Evolutionary conservation across 2,888 invertebrate species (phyloP), one percentile per base, ranked within the genome.

Genomic region (Celastrina argiolus): DNA sequence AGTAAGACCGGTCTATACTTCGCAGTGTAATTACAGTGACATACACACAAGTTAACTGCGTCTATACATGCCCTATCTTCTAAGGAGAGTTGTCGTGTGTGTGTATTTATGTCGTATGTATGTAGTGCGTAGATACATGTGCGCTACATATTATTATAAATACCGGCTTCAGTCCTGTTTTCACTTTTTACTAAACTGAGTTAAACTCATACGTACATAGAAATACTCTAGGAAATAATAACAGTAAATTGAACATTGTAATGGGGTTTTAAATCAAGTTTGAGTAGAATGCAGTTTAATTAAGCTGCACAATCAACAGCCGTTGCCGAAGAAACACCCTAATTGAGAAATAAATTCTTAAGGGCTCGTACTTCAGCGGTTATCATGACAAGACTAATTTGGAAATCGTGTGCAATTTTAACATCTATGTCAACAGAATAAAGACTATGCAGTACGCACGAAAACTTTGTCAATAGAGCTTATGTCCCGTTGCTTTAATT

Each of bases 401-500:
- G 51, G 67, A 16, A 65, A 64, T 56, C 41, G 14, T 22, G n/a
- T 16, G 22, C 58, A 75, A 76, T 71, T 68, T 66, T 76, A 51
- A 66, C 31, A 74, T 70, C 69, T 79, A 80, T 67, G 7, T 1
- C 5, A 2, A 26, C 36, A 2, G 0, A 0, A 51, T 70, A 80
- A 83, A 74, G 71, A 39, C 56, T 64, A 58, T 16, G 6, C 10
- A 0, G 39, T 2, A 2, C 28, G 72, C 63, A 69, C 3, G 7
- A 14, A 34, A 31, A 63, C 64, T 61, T 69, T 66, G 68, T 75
- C 74, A 76, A 72, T 84, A 79, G 88, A 83, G 83, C 83, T 87
- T 87, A 84, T 85, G 86, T 81, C 81, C 81, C 79, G 78, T 82
- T 81, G 85, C 84, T 88, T 89, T 89, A 89, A 89, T 89, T 91